A percentile compares a stretch with the other conserved stretches of the same genome.
These are phyloP conservation scores for Ceyx melanurus DNA, from an alignment of 2,113 vertebrate species.

Conservation along the genomic window DNA sequence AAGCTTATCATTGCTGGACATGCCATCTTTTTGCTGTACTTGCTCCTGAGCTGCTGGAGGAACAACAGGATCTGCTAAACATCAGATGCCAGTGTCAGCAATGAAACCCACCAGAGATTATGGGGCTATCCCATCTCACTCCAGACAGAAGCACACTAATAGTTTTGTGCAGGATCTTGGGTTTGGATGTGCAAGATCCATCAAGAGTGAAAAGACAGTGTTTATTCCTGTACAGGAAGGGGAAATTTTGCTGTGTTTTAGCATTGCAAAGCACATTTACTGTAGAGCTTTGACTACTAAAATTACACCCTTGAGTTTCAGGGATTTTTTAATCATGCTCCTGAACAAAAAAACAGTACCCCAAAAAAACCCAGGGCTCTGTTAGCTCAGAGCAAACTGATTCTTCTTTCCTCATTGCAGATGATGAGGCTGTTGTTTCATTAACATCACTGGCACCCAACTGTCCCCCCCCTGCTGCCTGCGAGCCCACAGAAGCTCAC, in stretches of 20 bases:
- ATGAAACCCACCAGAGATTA: neutral
- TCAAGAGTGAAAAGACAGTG: neutral
- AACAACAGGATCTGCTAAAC: neutral
- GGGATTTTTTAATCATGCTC: neutral
- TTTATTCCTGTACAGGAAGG: neutral
- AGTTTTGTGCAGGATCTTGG: neutral
- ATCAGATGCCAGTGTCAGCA: neutral
- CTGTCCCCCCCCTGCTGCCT: too few relatives aligned
- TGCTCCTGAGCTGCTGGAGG: neutral
- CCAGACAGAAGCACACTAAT: neutral
- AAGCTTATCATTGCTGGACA: neutral
- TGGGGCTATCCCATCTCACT: neutral
- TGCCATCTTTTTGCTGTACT: neutral
- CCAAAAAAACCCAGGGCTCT: fast-evolving
- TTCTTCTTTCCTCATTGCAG: neutral
- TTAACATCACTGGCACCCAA: neutral
- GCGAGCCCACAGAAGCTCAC: neutral
- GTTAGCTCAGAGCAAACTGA: neutral
- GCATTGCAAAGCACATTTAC: neutral
- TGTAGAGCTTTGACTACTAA: neutral
- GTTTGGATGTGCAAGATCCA: neutral
- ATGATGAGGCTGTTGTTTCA: neutral
- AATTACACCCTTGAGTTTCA: neutral
- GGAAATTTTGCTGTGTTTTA: neutral
- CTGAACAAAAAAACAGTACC: neutral